Evolutionary conservation across 2,113 vertebrate species (phyloP).

Genomic region (Nothocercus julius): DNA sequence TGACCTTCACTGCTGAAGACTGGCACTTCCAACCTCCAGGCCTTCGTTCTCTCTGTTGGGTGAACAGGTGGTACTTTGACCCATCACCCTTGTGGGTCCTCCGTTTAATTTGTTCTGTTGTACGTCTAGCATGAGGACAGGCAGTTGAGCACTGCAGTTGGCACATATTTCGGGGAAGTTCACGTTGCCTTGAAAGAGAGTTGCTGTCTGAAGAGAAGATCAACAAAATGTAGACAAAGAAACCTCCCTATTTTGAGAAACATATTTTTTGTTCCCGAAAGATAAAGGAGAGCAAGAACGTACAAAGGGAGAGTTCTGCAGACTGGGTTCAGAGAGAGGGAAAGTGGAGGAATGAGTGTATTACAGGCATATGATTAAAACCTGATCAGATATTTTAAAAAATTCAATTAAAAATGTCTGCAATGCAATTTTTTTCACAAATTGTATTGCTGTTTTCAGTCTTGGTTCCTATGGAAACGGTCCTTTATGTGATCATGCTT

Average conservation of each 20-base stretch:
- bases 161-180: neutral
- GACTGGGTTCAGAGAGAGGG: neutral
- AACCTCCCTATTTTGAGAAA: neutral
- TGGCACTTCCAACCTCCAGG: rapidly evolving
- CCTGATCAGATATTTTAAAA: constrained; percentile 55
- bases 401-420: constrained; percentile 30
- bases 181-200: neutral
- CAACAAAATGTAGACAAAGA: neutral
- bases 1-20: neutral
- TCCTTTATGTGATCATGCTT: constrained; percentile 27
- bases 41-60: neutral
- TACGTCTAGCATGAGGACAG: neutral
- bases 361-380: neutral
- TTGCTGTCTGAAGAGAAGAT: neutral
- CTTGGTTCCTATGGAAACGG: constrained; percentile 66
- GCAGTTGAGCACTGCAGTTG: neutral
- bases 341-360: neutral
- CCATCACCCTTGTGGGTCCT: rapidly evolving
- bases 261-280: rapidly evolving
- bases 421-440: constrained; percentile 50
- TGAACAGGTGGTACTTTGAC: neutral
- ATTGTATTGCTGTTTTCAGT: constrained; percentile 41
- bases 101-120: neutral
- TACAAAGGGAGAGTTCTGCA: neutral
- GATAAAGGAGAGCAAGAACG: neutral